These are phyloP conservation scores for Pao palembangensis DNA, from an alignment of 2,113 vertebrate genomes.

Conservation along the genomic window DNA sequence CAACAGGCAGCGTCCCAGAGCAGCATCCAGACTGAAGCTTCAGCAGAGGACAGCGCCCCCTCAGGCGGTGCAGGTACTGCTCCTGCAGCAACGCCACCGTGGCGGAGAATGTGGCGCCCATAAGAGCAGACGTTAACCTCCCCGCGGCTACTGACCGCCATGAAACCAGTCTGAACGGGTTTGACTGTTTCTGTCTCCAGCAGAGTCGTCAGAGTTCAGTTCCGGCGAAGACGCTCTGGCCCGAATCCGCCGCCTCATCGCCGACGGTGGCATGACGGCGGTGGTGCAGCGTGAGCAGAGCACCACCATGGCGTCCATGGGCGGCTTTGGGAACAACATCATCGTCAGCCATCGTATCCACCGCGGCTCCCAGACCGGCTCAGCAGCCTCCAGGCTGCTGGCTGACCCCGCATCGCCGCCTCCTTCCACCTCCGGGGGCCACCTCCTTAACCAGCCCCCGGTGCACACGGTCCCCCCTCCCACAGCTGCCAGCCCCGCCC, in stretches of 20 bases:
- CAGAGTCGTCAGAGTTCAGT: constrained; percentile 78
- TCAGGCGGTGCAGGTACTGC: constrained; percentile 51
- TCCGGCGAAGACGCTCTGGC: constrained; percentile 88
- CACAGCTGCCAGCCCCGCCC: constrained; percentile 2
- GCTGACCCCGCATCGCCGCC: neutral
- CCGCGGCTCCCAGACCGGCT: constrained; percentile 91
- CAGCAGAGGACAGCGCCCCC: constrained; percentile 36
- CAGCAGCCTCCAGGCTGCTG: constrained; percentile 39
- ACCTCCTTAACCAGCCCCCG: constrained; percentile 31
- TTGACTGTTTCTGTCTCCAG: constrained; percentile 39
- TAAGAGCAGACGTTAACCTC: too few relatives aligned
- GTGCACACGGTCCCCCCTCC: neutral
- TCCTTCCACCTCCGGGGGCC: constrained; percentile 46
- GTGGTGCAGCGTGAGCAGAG: constrained; percentile 98
- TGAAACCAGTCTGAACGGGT: too few relatives aligned
- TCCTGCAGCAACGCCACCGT: neutral
- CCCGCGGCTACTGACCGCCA: neutral
- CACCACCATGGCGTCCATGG: constrained; percentile 99
- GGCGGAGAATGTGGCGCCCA: too few relatives aligned
- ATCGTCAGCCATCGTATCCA: constrained; percentile 98
- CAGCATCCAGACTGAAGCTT: constrained; percentile 30
- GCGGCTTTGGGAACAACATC: constrained; percentile 97
- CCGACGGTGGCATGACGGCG: constrained; percentile 95
- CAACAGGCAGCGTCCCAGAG: constrained; percentile 26
- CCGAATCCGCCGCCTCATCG: constrained; percentile 92